Base-by-base conservation (phyloP, 2,888 invertebrate genomes). In the Augiades crinisus region DNA sequence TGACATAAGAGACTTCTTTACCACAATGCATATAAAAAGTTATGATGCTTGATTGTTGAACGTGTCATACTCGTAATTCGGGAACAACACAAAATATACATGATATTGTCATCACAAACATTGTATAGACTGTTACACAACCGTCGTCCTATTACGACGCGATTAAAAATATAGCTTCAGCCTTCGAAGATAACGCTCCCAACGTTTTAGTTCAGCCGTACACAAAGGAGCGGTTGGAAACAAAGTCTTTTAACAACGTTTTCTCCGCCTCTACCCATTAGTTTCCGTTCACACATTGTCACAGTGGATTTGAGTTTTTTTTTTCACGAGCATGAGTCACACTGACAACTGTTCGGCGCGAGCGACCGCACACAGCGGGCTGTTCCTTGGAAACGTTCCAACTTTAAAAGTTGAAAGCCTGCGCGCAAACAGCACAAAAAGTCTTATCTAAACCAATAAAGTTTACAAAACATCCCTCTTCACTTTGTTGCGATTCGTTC, bases 311-410 rank as follows among this genome's bases (percentile, higher is more conserved):
- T 44, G 40, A 44, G 47, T 40, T 55, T 57, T 51, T 56, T 63
- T 59, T 63, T 58, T 54, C 55, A 62, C 57, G 52, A 56, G 30
- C 56, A 45, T 70, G 71, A 69, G 61, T 57, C 64, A 66, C 45
- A 49, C 55, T 27, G 31, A 30, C 50, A 44, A 49, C 47, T 57
- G 57, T 55, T 61, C 62, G 62, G 37, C 62, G 30, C 68, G 67
- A 63, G 64, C 65, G 75, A 69, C 71, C 78, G 74, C 78, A 78
- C 80, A 72, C 69, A 44, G 36, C 8, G 60, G 41, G 49, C 71
- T 64, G 69, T 70, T 69, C 69, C 65, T 78, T 82, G 81, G 78
- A 78, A 70, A 65, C 54, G 53, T 59, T 80, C 81, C 82, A 82
- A 81, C 55, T 61, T 56, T 55, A 54, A 58, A 60, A 54, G 58